Percentiles rank a stretch among this genome's conserved stretches.
phyloP scores from a whole-genome alignment of 2,888 invertebrate genomes.

The Nudaria mundana region DNA sequence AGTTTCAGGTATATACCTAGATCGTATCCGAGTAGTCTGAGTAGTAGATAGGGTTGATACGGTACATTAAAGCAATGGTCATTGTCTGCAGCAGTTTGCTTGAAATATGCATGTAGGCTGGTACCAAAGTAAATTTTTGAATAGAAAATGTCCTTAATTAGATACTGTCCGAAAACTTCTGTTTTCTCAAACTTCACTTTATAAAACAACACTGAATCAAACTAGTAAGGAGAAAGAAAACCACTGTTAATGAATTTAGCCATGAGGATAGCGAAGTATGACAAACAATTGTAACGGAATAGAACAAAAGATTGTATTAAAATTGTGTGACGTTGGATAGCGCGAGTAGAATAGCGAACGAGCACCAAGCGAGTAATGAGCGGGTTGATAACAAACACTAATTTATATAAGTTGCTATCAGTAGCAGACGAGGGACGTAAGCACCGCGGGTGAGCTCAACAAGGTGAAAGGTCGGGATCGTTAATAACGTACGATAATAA shows the following conservation, averaged over 20 bases:
- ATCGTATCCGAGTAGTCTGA: conserved; percentile 86
- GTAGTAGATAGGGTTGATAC: conserved; percentile 85
- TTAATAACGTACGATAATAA: conserved; percentile 55
- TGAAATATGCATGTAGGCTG: conserved; percentile 72
- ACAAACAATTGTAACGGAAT: conserved; percentile 16
- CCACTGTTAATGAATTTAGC: conserved; percentile 71
- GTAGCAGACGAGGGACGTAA: conserved; percentile 49
- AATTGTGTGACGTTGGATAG: conserved; percentile 7
- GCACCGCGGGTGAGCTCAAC: conserved; percentile 40
- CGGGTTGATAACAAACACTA: conserved; percentile 40
- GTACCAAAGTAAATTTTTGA: conserved; percentile 57
- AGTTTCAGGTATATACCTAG: conserved; percentile 55
- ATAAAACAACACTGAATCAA: conserved; percentile 35
- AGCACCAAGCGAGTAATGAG: conserved; percentile 43
- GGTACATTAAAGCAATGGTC: conserved; percentile 75
- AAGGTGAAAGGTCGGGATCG: conserved; percentile 57
- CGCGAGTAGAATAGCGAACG: conserved; percentile 35
- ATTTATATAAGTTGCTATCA: conserved; percentile 70
- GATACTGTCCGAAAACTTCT: conserved; percentile 20
- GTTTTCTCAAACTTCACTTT: conserved; percentile 24
- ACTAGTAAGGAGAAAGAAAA: conserved; percentile 68
- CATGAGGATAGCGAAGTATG: conserved; percentile 50
- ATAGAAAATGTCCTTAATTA: conserved; percentile 23
- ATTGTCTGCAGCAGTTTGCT: conserved; percentile 71
- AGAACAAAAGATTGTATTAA: conserved; percentile 18